These are phyloP conservation scores for Chloromyia formosa DNA, from an alignment of 2,888 invertebrate species.

Conservation along the genomic window DNA sequence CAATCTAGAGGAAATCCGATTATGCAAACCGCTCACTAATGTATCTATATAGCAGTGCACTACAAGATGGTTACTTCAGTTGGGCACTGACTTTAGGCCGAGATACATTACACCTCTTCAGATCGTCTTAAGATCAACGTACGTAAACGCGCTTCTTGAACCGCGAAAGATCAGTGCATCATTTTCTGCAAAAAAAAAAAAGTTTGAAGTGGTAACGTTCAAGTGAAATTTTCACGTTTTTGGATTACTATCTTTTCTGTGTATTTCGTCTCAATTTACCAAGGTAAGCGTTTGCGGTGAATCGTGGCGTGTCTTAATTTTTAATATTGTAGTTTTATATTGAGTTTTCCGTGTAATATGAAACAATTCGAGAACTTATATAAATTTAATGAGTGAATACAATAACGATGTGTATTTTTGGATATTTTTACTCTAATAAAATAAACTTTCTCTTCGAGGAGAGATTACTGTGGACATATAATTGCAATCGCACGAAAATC, in stretches of 20 bases:
- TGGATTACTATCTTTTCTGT: conserved; percentile 16
- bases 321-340: too few species aligned
- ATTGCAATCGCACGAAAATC: too few species aligned
- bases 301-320: too few species aligned
- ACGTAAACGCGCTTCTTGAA: not conserved
- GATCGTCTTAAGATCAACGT: not conserved
- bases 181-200: not conserved
- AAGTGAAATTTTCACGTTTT: conserved; percentile 1
- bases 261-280: not conserved
- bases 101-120: conserved; percentile 25
- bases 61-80: conserved; percentile 19
- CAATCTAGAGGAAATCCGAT: conserved; percentile 34
- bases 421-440: too few species aligned
- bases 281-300: conserved; percentile 8
- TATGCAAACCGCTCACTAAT: conserved; percentile 29
- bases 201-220: not conserved
- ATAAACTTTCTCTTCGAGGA: too few species aligned
- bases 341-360: too few species aligned
- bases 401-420: too few species aligned
- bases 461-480: too few species aligned
- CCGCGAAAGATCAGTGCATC: conserved; percentile 12
- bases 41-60: conserved; percentile 33
- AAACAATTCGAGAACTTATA: too few species aligned
- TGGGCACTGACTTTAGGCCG: conserved; percentile 26
- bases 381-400: too few species aligned